Base-by-base conservation (phyloP, 2,888 invertebrate species). In the Noctua fimbriata region DNA sequence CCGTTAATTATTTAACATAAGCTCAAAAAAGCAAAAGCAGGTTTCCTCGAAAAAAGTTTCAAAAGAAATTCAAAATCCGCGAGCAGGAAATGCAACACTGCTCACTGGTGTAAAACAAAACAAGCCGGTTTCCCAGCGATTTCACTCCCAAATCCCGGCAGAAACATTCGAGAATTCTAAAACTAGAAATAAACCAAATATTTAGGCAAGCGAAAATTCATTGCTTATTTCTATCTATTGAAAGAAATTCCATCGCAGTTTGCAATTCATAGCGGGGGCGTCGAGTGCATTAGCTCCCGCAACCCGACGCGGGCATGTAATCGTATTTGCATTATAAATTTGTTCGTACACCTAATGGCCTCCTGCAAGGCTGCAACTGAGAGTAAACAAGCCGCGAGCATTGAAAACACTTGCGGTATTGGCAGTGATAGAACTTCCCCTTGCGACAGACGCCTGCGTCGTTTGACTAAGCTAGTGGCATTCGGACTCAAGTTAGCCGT, bases 251-350 rank as follows among this genome's bases (percentile, higher is more conserved):
- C 93, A 92, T 84, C 75, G 81, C 93, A 94, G 94, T 96, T 95
- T 94, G 94, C 95, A 95, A 95, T 96, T 96, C 95, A 95, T 95
- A 94, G 94, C 93, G 92, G 83, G 81, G 70, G 87, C 90, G 91
- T 90, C 87, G 93, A 95, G 94, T 96, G 96, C 96, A 96, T 96
- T 96, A 96, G 95, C 95, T 93, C 74, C 84, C 89, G 69, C 88
- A 84, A 80, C 93, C 91, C 92, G 90, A 92, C 93, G 92, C 92
- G 90, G 92, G 93, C 92, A 88, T 93, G 95, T 96, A 96, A 96
- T 96, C 95, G 94, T 96, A 96, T 97, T 96, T 97, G 95, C 96
- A 96, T 96, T 96, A 96, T 96, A 96, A 96, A 96, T 96, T 95
- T 95, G 94, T 95, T 94, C 92, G 93, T 94, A 94, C 94, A 93